A percentile compares a stretch with the other conserved stretches of the same genome.
These are phyloP conservation scores for Phymanthus crucifer DNA, from an alignment of 92 coral and sea anemone genomes.

Conservation along the genomic window DNA sequence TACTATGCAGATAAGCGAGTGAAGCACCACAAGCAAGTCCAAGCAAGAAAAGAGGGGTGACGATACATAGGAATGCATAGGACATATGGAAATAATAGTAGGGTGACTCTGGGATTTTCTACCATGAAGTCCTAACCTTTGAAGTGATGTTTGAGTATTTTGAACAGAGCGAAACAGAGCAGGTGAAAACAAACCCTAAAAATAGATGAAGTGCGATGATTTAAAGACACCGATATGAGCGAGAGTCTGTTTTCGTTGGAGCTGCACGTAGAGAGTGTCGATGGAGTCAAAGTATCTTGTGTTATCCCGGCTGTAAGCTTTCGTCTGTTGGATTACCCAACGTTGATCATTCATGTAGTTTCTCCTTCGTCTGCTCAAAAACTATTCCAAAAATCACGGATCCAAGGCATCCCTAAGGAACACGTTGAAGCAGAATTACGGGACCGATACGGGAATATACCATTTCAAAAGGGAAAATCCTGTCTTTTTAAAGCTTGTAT, in stretches of 20 bases:
- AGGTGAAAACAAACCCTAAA: neutral
- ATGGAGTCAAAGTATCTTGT: constrained; percentile 65
- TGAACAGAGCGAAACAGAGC: neutral
- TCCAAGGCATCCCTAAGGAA: constrained; percentile 36
- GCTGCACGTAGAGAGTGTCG: constrained; percentile 79
- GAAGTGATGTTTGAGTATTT: neutral
- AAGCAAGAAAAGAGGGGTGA: neutral
- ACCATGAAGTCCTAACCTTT: no score
- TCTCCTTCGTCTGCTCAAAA: constrained; percentile 62
- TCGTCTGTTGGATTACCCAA: constrained; percentile 92
- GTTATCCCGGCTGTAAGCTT: constrained; percentile 80
- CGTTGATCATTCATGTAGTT: constrained; percentile 72
- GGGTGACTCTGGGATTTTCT: no score
- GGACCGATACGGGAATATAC: constrained; percentile 72
- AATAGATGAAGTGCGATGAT: neutral
- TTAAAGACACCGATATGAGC: constrained; percentile 22
- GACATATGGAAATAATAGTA: no score
- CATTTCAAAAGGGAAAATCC: constrained; percentile 81
- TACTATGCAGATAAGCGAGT: no score
- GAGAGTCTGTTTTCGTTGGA: constrained; percentile 91
- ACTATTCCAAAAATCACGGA: constrained; percentile 64
- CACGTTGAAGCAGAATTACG: constrained; percentile 55
- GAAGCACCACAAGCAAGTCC: no score
- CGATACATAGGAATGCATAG: neutral
- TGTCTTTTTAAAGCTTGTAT: constrained; percentile 80